These are phyloP conservation scores for Chirona hameri DNA, from an alignment of 2,888 invertebrate species.

Conservation along the genomic window DNA sequence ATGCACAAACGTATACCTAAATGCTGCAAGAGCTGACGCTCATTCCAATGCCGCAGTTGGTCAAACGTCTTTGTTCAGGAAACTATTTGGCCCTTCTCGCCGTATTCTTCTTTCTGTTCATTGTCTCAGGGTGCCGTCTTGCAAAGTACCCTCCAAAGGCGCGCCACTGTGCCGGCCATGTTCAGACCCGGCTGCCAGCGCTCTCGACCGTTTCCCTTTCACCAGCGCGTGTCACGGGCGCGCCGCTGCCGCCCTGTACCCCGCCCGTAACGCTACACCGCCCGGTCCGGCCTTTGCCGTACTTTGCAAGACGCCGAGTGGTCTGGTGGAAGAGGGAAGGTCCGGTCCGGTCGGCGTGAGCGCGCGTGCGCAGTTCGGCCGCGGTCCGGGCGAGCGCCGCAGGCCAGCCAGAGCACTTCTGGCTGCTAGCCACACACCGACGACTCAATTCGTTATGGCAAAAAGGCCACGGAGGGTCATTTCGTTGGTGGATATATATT, in stretches of 20 bases:
- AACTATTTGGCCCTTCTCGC: conserved; percentile 1
- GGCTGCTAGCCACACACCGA: no score
- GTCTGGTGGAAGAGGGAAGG: background rate
- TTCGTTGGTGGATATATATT: no score
- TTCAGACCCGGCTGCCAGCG: background rate
- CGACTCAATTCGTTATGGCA: no score
- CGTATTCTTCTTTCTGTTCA: background rate
- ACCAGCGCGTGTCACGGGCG: background rate
- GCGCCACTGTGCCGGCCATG: background rate
- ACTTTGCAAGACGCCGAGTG: background rate
- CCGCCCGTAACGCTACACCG: background rate
- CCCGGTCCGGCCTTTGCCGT: background rate
- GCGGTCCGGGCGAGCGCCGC: background rate
- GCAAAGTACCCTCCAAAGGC: background rate
- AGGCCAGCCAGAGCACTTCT: no score
- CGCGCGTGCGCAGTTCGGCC: background rate
- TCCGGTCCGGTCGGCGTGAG: background rate
- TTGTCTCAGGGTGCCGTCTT: background rate
- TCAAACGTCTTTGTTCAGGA: background rate
- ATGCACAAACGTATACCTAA: no score
- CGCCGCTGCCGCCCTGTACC: background rate
- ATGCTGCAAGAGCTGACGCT: no score
- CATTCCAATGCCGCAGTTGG: no score
- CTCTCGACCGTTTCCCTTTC: background rate
- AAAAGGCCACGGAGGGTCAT: no score